phyloP scores from a whole-genome alignment of 2,888 invertebrate genomes.

The Gymnoscelis rufifasciata region DNA sequence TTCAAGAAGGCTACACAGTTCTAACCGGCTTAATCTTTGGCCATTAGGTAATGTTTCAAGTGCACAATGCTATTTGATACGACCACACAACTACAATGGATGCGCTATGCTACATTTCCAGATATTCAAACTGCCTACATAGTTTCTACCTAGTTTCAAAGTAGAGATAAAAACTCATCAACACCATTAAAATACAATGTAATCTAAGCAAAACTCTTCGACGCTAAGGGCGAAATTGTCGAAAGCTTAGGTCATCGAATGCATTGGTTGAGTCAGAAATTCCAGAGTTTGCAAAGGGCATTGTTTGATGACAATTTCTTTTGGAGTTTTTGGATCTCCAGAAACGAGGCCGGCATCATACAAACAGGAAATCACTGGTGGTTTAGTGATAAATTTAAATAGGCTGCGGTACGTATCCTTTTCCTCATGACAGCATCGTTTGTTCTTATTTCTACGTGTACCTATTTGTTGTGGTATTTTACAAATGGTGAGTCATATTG shows the following conservation, averaged over 20 bases:
- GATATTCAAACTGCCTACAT: too few relatives aligned
- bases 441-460: background rate
- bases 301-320: slow-evolving; percentile 10
- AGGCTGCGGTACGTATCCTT: background rate
- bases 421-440: background rate
- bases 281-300: slow-evolving; percentile 18
- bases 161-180: too few relatives aligned
- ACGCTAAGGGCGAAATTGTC: slow-evolving; percentile 22
- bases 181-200: background rate
- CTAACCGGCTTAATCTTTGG: slow-evolving; percentile 12
- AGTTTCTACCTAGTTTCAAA: too few relatives aligned
- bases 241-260: slow-evolving; percentile 24
- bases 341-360: background rate
- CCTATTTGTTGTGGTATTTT: background rate
- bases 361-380: background rate
- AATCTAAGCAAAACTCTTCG: too few relatives aligned
- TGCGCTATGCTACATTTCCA: background rate
- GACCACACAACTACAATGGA: slow-evolving; percentile 17
- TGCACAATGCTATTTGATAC: slow-evolving; percentile 16
- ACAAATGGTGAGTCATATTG: background rate
- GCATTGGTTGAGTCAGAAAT: slow-evolving; percentile 19
- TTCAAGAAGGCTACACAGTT: too few relatives aligned
- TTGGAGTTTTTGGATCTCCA: background rate
- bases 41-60: slow-evolving; percentile 16
- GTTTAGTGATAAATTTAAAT: background rate